Base-by-base conservation (phyloP, 1,140 invertebrate genomes). In the Aphaenogaster floridana region DNA sequence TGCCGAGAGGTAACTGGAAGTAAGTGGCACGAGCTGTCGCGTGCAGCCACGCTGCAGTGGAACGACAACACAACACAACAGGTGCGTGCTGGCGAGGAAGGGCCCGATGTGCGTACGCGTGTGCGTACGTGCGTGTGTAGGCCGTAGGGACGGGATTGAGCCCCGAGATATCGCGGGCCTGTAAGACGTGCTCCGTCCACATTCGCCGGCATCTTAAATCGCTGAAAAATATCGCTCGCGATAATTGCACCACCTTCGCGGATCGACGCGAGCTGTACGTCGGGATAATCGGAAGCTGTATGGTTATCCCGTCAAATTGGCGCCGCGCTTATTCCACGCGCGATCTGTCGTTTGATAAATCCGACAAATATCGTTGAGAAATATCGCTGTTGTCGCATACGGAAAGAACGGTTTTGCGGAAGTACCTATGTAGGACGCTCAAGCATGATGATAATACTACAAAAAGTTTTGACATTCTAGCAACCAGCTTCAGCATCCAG, bases 11-110 rank as follows among this genome's bases (percentile, higher is more conserved):
- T 66, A 86, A 90, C 81, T 77, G 90, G 63, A 88, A 86, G 77
- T 86, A 92, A 91, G 87, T 89, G 90, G 91, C 90, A 91, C 91
- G 90, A 90, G 90, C 88, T 91, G 91, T 92, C 91, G 90, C 91
- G 90, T 90, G 91, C 88, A 88, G 76, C 77, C 74, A 76, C 68
- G 79, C 85, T 48, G 83, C 69, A 50, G 48, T 57, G 45, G 68
- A 72, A 86, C 74, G 76, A 90, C 86, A 79, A 86, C 80, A 80
- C 77, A 79, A 89, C 88, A 48, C 54, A 89, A 91, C 90, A 91
- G 90, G 90, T 91, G 90, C 90, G 81, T 81, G 69, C 54, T 72
- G 80, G 78, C 81, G 80, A 91, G 86, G 52, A 88, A 91, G 86
- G 86, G 68, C 74, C 8, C 17, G 77, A 15, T 36, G 34, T 39